phyloP scores from a whole-genome alignment of 1,140 invertebrate genomes.

The Callitettix versicolor region DNA sequence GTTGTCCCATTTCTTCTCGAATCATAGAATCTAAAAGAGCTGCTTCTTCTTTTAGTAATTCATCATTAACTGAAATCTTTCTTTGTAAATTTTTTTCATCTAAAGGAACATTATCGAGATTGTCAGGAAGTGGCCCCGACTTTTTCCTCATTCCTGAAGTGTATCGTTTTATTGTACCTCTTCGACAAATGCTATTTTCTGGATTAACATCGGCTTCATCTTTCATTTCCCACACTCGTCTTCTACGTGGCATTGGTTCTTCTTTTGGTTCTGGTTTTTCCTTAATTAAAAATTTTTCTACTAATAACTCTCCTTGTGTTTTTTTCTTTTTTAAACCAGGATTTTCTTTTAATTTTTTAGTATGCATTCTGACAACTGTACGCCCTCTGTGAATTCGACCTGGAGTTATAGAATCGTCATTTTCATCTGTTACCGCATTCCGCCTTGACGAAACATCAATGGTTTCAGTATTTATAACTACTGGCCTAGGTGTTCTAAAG shows the following conservation, averaged over 20 bases:
- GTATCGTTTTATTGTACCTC: conserved; percentile 18
- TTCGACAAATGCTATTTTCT: neutral
- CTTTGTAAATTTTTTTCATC: neutral
- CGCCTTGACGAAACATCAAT: conserved; percentile 50
- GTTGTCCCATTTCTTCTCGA: conserved; percentile 30
- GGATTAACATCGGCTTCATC: neutral
- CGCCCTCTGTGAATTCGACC: conserved; percentile 54
- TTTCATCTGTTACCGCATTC: neutral
- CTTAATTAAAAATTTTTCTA: conserved; percentile 62
- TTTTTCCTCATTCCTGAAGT: neutral
- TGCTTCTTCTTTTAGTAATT: conserved; percentile 23
- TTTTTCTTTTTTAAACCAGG: conserved; percentile 37
- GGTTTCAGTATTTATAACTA: conserved; percentile 65
- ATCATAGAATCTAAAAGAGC: conserved; percentile 37
- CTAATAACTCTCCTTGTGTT: conserved; percentile 55
- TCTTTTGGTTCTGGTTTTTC: conserved; percentile 43
- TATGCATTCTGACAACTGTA: conserved; percentile 58
- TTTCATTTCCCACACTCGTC: conserved; percentile 18
- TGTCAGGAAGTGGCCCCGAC: neutral
- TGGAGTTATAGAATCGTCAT: conserved; percentile 41
- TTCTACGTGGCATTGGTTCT: conserved; percentile 23
- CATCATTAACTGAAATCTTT: conserved; percentile 20
- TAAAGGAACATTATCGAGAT: neutral
- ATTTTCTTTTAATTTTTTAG: conserved; percentile 29
- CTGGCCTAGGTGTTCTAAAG: conserved; percentile 42